Conservation (phyloP, 2,113 vertebrate genomes). For the Lophochroa leadbeateri region DNA sequence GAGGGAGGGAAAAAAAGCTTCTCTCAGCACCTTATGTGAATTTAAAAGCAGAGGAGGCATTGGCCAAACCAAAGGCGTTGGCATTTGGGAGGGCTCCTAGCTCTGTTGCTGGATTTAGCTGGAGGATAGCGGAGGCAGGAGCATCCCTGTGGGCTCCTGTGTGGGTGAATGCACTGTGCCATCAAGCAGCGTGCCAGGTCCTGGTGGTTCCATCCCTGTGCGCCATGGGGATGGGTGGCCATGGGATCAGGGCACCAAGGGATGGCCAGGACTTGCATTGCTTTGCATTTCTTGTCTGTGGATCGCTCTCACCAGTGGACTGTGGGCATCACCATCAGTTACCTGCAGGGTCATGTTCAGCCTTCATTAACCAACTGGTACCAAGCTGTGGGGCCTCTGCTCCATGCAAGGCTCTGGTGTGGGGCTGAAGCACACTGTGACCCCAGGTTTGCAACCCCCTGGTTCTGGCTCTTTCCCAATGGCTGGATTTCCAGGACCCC, state of each 20-base stretch:
- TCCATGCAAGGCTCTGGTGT: accelerated
- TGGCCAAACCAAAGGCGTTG: accelerated
- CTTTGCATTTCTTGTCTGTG: not conserved
- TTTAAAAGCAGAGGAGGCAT: not conserved
- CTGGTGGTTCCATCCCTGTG: accelerated
- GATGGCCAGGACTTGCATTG: accelerated
- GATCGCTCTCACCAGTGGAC: not conserved
- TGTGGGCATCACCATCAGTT: accelerated
- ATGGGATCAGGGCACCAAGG: accelerated
- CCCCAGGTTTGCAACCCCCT: accelerated
- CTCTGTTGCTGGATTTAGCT: not conserved
- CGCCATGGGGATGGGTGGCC: accelerated
- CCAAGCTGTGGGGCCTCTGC: accelerated
- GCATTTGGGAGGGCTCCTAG: accelerated
- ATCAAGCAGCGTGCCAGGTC: accelerated
- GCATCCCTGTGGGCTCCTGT: no score
- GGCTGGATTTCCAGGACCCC: not conserved
- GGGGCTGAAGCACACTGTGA: not conserved
- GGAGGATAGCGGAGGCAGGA: not conserved
- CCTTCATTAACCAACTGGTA: not conserved
- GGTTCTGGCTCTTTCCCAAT: not conserved
- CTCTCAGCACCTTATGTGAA: not conserved
- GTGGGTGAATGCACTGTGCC: not conserved
- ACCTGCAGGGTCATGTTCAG: accelerated
- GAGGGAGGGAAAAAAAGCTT: not conserved